These are phyloP conservation scores for Leucoma salicis DNA, from an alignment of 2,888 invertebrate species.

Conservation along the genomic window DNA sequence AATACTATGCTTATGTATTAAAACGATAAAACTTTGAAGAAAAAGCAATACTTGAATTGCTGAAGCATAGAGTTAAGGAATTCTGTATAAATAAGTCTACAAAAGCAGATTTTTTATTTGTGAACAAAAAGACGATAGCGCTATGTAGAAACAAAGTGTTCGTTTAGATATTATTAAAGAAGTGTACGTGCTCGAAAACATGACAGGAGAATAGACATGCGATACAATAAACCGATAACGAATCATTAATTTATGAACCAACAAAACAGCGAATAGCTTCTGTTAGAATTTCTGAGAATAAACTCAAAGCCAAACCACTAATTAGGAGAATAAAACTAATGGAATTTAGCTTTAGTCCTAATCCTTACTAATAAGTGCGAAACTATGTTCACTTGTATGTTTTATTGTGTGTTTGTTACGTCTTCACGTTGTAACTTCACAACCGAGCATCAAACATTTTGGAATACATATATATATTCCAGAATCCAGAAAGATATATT, in stretches of 20 bases:
- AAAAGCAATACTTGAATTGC: constrained; percentile 24
- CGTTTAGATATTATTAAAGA: constrained; percentile 31
- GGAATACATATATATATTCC: too few species aligned
- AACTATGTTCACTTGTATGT: too few species aligned
- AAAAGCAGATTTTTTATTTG: constrained; percentile 19
- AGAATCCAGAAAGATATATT: too few species aligned
- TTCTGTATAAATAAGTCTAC: constrained; percentile 36
- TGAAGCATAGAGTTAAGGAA: constrained; percentile 30
- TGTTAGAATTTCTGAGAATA: constrained; percentile 34
- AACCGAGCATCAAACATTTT: too few species aligned
- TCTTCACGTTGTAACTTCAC: too few species aligned
- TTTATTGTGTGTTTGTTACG: too few species aligned
- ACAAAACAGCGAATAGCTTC: constrained; percentile 27
- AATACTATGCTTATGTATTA: too few species aligned
- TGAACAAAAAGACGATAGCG: constrained; percentile 27
- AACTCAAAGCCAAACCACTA: too few species aligned
- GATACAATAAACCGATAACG: constrained; percentile 35
- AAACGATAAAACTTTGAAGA: constrained; percentile 34
- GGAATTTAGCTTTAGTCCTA: too few species aligned
- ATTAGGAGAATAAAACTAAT: too few species aligned
- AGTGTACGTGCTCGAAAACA: constrained; percentile 38
- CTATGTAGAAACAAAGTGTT: constrained; percentile 36
- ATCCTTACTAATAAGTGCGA: too few species aligned
- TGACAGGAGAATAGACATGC: constrained; percentile 31
- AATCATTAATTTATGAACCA: constrained; percentile 35